phyloP scores from a whole-genome alignment of 1,140 invertebrate genomes.

The Heliconius congener region DNA sequence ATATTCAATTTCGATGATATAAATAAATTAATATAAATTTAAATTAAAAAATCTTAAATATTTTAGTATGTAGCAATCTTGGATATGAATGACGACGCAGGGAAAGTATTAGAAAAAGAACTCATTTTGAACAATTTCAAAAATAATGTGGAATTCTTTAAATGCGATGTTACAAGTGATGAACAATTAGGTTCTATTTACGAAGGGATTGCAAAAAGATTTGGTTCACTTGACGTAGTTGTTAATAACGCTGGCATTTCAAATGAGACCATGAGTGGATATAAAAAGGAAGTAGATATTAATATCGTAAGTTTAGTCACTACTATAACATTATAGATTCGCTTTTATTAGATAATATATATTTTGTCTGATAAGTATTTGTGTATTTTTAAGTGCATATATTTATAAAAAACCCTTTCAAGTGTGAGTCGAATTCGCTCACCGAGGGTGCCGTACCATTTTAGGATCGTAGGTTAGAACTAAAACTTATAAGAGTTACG shows the following conservation, averaged over 20 bases:
- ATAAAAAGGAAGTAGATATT: constrained; percentile 50
- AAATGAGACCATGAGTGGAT: constrained; percentile 46
- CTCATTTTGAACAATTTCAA: constrained; percentile 43
- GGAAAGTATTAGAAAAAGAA: constrained; percentile 38
- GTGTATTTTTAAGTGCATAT: too few species aligned
- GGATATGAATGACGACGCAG: constrained; percentile 42
- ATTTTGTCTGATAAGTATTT: too few species aligned
- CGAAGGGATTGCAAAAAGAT: constrained; percentile 66
- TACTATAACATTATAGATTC: too few species aligned
- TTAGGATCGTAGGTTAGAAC: too few species aligned
- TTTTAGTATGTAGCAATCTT: constrained; percentile 48
- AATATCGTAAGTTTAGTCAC: constrained; percentile 57
- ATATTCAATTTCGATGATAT: too few species aligned
- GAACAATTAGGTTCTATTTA: constrained; percentile 83
- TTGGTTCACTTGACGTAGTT: constrained; percentile 40
- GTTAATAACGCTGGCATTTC: constrained; percentile 82
- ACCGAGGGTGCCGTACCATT: too few species aligned
- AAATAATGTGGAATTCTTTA: constrained; percentile 52
- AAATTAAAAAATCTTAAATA: not conserved
- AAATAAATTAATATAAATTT: not conserved
- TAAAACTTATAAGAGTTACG: too few species aligned
- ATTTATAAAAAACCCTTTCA: too few species aligned
- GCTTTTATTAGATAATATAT: too few species aligned
- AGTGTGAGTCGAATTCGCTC: too few species aligned
- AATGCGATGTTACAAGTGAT: constrained; percentile 85